A percentile compares a stretch with the other conserved stretches of the same genome.
These are phyloP conservation scores for Aegithalos caudatus DNA, from an alignment of 2,113 vertebrate genomes.

Conservation along the genomic window DNA sequence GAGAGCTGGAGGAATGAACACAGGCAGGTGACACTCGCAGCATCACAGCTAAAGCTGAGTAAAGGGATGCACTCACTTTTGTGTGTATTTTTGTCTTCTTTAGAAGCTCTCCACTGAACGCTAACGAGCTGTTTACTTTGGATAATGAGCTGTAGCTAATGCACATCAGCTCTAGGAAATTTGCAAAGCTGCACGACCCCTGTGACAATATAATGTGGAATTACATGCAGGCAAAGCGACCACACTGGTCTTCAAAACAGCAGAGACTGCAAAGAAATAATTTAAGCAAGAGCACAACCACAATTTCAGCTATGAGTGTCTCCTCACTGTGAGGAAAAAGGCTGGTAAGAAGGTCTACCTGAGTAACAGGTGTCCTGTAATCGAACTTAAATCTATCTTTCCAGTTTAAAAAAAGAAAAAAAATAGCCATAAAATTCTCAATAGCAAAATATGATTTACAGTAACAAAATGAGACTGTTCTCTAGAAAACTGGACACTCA, in stretches of 20 bases:
- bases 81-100: background rate
- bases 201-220: background rate
- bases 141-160: background rate
- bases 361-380: background rate
- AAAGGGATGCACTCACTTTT: background rate
- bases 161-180: background rate
- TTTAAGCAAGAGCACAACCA: background rate
- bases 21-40: rapidly evolving
- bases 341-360: too few species aligned
- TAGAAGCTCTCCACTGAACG: background rate
- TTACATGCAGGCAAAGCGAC: background rate
- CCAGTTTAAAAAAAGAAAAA: background rate
- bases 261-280: background rate
- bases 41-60: rapidly evolving
- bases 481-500: background rate
- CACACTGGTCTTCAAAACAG: background rate
- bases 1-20: background rate
- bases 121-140: background rate
- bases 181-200: background rate
- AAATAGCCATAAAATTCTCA: background rate
- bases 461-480: background rate
- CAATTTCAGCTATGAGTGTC: background rate
- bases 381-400: background rate
- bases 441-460: background rate
- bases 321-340: background rate